Base-by-base conservation (phyloP, 2,888 invertebrate species). In the Chloroclysta siterata region DNA sequence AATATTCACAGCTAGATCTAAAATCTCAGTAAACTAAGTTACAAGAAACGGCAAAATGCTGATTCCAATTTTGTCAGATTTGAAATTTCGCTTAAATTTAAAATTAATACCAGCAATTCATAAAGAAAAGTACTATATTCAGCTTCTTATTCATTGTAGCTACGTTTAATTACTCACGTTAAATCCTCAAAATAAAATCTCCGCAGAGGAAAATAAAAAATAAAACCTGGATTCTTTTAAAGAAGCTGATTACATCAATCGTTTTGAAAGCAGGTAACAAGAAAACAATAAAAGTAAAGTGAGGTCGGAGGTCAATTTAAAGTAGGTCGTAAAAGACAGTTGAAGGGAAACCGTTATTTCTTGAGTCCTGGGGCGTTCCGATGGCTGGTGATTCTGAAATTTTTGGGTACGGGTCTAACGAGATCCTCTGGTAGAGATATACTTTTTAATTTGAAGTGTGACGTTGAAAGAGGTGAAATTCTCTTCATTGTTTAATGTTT, bases 291-390 rank as follows among this genome's bases (percentile, higher is more conserved):
- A 72, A 69, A 66, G 64, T 44, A 66, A 69, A 68, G 69, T 65
- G 70, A 68, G 72, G 69, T 59, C 66, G 55, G 60, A 58, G 72
- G 69, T 72, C 72, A 66, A 68, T 70, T 68, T 66, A 66, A 70
- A 66, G 63, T 69, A 63, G 67, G 39, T 42, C 69, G 57, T 70
- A 68, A 69, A 72, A 66, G 61, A 65, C 58, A 62, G 66, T 70
- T 69, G 68, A 69, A 60, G 57, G 60, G 42, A 66, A 68, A 66
- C 68, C 62, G 48, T 63, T 65, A 63, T 65, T 65, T 44, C 60
- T 65, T 68, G 68, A 65, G 62, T 57, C 60, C 47, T 47, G 33
- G 57, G 56, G 61, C 65, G 56, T 65, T 58, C 53, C 55, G 55
- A 60, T 56, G 53, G 46, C 1, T 17, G 33, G 50, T 44, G 44